Evolutionary conservation across 2,888 invertebrate species (phyloP), one percentile per base, ranked within the genome.

Genomic region (Mesopsocus fuscifrons): DNA sequence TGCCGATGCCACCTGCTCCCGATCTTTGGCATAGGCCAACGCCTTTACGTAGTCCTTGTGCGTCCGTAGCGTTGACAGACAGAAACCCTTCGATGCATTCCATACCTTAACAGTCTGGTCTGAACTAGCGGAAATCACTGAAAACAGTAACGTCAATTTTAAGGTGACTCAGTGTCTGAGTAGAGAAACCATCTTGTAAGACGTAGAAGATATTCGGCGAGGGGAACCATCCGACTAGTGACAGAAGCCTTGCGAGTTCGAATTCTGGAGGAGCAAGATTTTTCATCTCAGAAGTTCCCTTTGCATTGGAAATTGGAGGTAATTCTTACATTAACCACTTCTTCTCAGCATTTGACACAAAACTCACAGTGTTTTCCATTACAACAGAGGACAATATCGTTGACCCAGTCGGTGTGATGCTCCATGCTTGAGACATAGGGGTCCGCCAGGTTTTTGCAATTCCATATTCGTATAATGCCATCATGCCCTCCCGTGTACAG

Each of bases 381-480:
- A 62, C 95, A 95, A 60, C 97, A 98, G 21, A 98, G 68, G 31
- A 97, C 85, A 58, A 99, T 91, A 64, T 98, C 98, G 63, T 98
- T 98, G 41, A 98, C 95, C 98, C 98, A 98, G 63, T 98, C 98
- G 2, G 95, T 97, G 60, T 98, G 98, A 63, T 98, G 97, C 60
- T 98, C 97, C 92, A 99, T 91, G 22, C 94, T 91, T 57, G 91
- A 87, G 47, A 89, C 71, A 58, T 91, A 95, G 42, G 74, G 75
- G 50, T 84, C 81, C 59, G 76, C 69, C 48, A 62, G 59, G 49
- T 64, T 66, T 51, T 59, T 62, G 45, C 62, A 62, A 22, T 84
- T 79, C 79, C 87, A 91, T 54, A 83, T 91, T 57, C 98, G 71
- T 53, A 98, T 92, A 56, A 97, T 92, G 43, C 94, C 91, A 66